These are phyloP conservation scores for Plutomurus gul DNA, from an alignment of 1,140 invertebrate species.

Conservation along the genomic window DNA sequence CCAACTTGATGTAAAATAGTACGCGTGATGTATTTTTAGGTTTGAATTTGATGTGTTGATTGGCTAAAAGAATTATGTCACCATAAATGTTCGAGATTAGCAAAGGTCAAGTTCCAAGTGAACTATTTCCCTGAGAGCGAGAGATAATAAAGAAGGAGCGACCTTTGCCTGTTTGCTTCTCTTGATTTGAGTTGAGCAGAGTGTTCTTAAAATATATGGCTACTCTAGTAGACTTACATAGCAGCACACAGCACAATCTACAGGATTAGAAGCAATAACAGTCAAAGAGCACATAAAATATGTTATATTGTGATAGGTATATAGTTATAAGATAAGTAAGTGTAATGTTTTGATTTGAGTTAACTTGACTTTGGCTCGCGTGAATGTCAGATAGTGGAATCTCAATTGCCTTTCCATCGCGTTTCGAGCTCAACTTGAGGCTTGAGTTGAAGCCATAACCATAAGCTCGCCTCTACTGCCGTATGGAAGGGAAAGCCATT, in stretches of 20 bases:
- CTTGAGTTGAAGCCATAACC: not conserved
- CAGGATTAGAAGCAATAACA: constrained; percentile 19
- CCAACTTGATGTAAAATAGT: no score
- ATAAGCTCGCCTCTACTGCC: not conserved
- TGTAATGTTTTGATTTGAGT: constrained; percentile 26
- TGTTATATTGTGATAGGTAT: constrained; percentile 18
- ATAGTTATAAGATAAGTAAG: not conserved
- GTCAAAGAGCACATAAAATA: constrained; percentile 24
- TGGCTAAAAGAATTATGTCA: no score
- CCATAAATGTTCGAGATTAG: no score
- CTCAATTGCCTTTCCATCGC: constrained; percentile 16
- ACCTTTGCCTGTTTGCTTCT: not conserved
- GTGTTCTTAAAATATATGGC: not conserved
- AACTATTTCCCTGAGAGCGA: not conserved
- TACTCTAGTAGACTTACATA: not conserved
- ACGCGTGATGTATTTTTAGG: no score
- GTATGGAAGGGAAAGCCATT: constrained; percentile 33
- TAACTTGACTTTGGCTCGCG: constrained; percentile 28
- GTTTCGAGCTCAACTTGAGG: not conserved
- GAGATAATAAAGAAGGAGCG: not conserved
- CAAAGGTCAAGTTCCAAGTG: not conserved
- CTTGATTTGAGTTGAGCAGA: not conserved
- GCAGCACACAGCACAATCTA: not conserved
- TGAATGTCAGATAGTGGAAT: constrained; percentile 32
- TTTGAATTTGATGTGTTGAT: no score